phyloP scores from a whole-genome alignment of 2,888 invertebrate species.

The Acronicta aceris region DNA sequence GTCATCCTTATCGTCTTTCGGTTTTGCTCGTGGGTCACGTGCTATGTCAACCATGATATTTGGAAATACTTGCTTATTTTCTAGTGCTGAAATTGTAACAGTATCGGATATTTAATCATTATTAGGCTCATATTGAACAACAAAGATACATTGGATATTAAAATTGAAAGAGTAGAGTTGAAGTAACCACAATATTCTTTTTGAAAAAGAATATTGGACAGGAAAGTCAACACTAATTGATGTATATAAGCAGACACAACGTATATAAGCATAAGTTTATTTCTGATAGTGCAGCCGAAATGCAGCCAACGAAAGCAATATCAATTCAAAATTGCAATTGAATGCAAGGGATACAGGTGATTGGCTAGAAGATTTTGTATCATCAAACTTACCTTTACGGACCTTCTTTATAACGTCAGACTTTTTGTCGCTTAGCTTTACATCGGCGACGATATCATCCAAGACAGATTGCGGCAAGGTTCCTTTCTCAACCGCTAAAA shows the following conservation, averaged over 20 bases:
- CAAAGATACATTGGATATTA: too few relatives aligned
- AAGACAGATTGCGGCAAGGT: slow-evolving; percentile 15
- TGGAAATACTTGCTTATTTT: slow-evolving; percentile 25
- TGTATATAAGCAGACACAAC: too few relatives aligned
- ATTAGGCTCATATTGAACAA: too few relatives aligned
- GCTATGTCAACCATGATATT: slow-evolving; percentile 10
- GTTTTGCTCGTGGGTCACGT: background rate
- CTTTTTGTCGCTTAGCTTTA: slow-evolving; percentile 23
- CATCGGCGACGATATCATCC: slow-evolving; percentile 20
- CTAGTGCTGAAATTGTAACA: slow-evolving; percentile 10
- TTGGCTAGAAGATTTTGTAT: too few relatives aligned
- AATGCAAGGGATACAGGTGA: background rate
- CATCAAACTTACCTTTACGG: slow-evolving; percentile 17
- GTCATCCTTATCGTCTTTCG: slow-evolving; percentile 4
- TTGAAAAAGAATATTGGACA: too few relatives aligned
- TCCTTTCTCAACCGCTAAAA: slow-evolving; percentile 28
- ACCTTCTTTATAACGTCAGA: slow-evolving; percentile 25
- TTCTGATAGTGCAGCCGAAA: background rate
- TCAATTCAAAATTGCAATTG: too few relatives aligned
- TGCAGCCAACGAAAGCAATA: too few relatives aligned
- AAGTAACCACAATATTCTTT: too few relatives aligned
- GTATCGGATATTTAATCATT: too few relatives aligned
- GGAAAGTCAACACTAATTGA: too few relatives aligned
- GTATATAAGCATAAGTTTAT: too few relatives aligned
- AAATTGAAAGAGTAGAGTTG: too few relatives aligned